These are phyloP conservation scores for Zapus hudsonius DNA, from an alignment of 2,113 vertebrate genomes.

Conservation along the genomic window DNA sequence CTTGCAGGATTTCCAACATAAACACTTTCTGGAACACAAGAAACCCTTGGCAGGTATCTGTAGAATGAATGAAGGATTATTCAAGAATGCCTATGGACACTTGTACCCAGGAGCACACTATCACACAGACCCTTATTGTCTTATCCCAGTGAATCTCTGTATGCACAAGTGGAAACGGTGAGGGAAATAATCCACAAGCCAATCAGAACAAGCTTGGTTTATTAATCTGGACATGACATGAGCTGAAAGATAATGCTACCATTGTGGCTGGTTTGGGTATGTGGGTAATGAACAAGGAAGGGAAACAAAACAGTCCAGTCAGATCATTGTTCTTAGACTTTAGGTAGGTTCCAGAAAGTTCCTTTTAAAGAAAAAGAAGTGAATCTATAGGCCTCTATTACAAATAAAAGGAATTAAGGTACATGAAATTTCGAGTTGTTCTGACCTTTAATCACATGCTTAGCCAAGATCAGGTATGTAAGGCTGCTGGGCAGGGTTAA, in stretches of 20 bases:
- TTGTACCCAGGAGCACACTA: conserved; percentile 4
- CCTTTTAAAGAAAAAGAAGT: conserved; percentile 28
- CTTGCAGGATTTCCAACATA: conserved; percentile 12
- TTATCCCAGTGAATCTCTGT: conserved; percentile 42
- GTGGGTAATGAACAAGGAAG: conserved; percentile 49
- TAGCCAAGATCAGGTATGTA: neutral
- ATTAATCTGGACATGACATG: conserved; percentile 20
- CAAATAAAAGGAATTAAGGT: conserved; percentile 34
- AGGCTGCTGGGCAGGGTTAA: neutral
- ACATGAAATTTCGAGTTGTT: conserved; percentile 14
- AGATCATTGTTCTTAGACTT: conserved; percentile 47
- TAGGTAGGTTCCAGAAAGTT: conserved; percentile 49
- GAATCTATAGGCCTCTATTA: neutral
- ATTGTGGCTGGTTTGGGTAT: conserved; percentile 61
- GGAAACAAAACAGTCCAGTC: conserved; percentile 58
- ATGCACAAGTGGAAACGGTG: conserved; percentile 43
- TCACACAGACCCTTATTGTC: conserved; percentile 51
- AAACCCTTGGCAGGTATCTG: neutral
- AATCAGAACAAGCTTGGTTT: conserved; percentile 52
- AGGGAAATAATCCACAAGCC: conserved; percentile 46
- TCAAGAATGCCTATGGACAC: conserved; percentile 5
- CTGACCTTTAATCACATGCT: neutral
- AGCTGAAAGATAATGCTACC: conserved; percentile 54
- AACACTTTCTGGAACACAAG: conserved; percentile 30
- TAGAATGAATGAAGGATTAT: conserved; percentile 3